Evolutionary conservation across 2,113 vertebrate genomes (phyloP), one percentile per base, ranked within the genome.

Genomic region (Sinocyclocheilus rhinocerous): DNA sequence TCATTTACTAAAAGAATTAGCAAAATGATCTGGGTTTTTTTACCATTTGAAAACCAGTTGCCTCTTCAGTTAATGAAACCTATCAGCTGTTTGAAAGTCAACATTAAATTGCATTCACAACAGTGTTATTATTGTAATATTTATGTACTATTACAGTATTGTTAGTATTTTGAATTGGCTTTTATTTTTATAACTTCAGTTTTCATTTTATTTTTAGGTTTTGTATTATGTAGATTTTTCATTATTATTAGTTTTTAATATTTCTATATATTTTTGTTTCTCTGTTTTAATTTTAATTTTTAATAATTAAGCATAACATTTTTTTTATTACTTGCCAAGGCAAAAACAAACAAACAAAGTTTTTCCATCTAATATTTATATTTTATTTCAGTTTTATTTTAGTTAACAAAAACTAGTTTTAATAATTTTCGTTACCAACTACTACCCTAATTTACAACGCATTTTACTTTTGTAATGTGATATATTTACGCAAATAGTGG

Each of bases 1-100:
- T 76, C 16, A 76, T 90, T 85, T 86, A 83, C 81, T 81, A 50
- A 84, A 33, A 29, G 20, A 67, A 85, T 87, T 85, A 42, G 73
- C 65, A 55, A 76, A 82, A 86, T 82, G n/a, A 73, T 84, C 52
- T 13, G 29, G 2, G 83, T 48, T 22, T 70, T 72, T 84, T 84
- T 76, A 67, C 69, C 24, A 52, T 65, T 77, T 61, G 20, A 39
- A 82, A 16, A 13, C 29, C 42, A 77, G 79, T 79, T 45, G 77
- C 55, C 24, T 83, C 20, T 77, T 72, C 39, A 85, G 22, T 24
- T 42, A 48, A 67, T 84, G 72, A 65, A 24, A 57, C 26, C 42
- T 26, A 15, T 22, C 70, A 73, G 20, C 45, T 18, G 75, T 29
- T 48, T 29, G 8, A 77, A 48, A 50, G 15, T 33, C 16, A 55